Conservation (phyloP, 1,140 invertebrate species). For the Macrostomum lignano region DNA sequence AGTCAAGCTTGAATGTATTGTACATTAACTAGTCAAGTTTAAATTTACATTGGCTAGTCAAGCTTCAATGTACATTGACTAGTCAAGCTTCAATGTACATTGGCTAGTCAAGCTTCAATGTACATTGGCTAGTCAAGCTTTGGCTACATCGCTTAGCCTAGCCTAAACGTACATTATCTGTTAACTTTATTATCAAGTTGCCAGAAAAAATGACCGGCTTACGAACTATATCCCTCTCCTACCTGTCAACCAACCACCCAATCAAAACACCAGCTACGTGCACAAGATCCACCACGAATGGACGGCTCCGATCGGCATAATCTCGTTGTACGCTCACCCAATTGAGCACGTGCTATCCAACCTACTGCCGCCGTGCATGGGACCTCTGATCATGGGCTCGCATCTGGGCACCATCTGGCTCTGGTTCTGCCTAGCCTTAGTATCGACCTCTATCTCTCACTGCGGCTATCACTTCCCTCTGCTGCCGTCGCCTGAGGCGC, state of each 20-base stretch:
- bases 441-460: conserved; percentile 53
- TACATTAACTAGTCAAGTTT: no score
- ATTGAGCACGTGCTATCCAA: conserved; percentile 50
- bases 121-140: no score
- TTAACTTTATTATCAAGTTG: no score
- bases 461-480: conserved; percentile 63
- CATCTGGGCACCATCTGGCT: conserved; percentile 52
- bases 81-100: no score
- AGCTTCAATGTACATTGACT: no score
- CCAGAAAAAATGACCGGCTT: no score
- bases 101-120: no score
- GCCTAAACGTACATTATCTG: no score
- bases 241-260: conserved; percentile 4
- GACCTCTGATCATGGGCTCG: conserved; percentile 46
- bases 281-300: conserved; percentile 20
- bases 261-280: neutral
- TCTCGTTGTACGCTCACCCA: conserved; percentile 63
- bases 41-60: no score
- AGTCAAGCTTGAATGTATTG: no score
- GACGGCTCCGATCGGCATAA: conserved; percentile 19
- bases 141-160: no score
- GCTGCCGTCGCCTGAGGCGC: conserved; percentile 56
- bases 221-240: conserved; percentile 17
- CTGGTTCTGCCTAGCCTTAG: conserved; percentile 47
- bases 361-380: no score